Conservation (phyloP, 2,113 vertebrate genomes). For the Otis tarda region DNA sequence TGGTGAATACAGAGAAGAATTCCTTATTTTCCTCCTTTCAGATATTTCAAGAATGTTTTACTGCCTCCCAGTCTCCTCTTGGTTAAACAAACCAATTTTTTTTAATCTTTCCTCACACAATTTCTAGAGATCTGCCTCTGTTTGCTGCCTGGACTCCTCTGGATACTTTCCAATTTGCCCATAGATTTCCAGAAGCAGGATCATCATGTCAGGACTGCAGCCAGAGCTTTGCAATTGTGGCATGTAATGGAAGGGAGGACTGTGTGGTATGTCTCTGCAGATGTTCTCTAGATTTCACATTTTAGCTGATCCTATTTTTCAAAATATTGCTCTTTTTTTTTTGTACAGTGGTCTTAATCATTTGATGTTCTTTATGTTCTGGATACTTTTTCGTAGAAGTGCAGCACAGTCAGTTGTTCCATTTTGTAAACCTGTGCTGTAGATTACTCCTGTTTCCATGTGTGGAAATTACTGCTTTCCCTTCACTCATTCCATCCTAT, state of each 20-base stretch:
- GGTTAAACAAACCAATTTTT: neutral
- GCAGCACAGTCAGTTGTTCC: neutral
- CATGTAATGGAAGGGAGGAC: neutral
- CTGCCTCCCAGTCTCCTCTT: neutral
- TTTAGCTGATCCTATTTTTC: neutral
- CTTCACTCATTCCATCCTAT: neutral
- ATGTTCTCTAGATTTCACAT: neutral
- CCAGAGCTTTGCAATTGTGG: neutral
- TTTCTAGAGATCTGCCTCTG: neutral
- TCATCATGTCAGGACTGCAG: neutral
- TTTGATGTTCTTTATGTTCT: neutral
- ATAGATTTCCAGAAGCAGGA: neutral
- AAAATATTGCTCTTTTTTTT: neutral
- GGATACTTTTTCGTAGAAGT: neutral
- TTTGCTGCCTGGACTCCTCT: neutral
- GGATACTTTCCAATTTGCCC: neutral
- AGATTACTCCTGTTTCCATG: neutral
- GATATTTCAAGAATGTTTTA: neutral
- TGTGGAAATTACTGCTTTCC: neutral
- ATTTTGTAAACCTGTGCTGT: neutral
- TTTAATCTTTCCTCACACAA: neutral
- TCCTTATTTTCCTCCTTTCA: neutral
- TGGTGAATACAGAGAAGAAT: neutral
- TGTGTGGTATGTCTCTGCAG: fast-evolving
- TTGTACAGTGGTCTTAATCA: neutral